phyloP scores from a whole-genome alignment of 2,113 vertebrate species.

The Mus pahari region DNA sequence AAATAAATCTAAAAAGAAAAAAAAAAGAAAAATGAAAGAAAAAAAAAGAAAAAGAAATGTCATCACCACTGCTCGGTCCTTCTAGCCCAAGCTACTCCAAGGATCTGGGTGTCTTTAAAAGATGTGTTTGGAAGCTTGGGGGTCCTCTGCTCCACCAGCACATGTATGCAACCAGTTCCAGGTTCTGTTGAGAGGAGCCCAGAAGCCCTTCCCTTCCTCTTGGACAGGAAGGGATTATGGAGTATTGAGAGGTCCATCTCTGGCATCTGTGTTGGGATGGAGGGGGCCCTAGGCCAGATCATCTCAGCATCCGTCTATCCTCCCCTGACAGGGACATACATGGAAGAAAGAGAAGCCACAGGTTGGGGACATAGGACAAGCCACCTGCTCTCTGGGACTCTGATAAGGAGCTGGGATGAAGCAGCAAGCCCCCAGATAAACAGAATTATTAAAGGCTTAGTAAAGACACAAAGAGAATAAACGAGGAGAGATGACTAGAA shows the following conservation, averaged over 20 bases:
- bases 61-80: neutral
- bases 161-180: neutral
- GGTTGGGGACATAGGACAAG: neutral
- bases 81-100: neutral
- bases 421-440: slow-evolving; percentile 41
- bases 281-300: neutral
- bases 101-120: slow-evolving; percentile 49
- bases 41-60: too few relatives aligned
- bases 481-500: slow-evolving; percentile 68
- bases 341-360: neutral
- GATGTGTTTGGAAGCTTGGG: slow-evolving; percentile 55
- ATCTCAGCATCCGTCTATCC: neutral
- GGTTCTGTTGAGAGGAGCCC: neutral
- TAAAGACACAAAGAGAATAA: slow-evolving; percentile 57
- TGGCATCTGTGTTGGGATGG: neutral
- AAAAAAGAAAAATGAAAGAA: too few relatives aligned
- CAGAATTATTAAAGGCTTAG: slow-evolving; percentile 65
- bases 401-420: slow-evolving; percentile 27
- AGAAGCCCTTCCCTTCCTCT: neutral
- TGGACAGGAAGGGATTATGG: neutral
- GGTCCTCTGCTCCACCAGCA: neutral
- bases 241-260: neutral
- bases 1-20: too few relatives aligned
- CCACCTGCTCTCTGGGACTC: slow-evolving; percentile 29
- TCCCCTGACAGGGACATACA: neutral